Conservation (phyloP, 2,797 vertebrate genomes). For the Poecile montanus region DNA sequence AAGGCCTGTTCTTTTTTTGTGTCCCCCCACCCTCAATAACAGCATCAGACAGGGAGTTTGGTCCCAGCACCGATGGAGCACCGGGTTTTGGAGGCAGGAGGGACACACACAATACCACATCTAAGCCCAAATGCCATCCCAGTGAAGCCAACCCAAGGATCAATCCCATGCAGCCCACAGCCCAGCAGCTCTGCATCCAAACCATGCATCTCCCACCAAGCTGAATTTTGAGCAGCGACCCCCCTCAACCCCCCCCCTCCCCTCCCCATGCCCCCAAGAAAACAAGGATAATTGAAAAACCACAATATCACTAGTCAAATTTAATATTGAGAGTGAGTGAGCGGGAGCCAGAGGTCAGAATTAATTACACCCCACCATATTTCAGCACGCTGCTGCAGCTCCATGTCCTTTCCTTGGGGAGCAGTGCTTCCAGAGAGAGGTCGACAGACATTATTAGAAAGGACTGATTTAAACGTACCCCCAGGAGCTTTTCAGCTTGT, state of each 20-base stretch:
- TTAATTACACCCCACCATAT: slow-evolving; percentile 74
- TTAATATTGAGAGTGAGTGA: slow-evolving; percentile 68
- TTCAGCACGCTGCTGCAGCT: slow-evolving; percentile 45
- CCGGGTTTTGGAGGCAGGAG: not conserved
- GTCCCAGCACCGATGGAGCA: fast-evolving
- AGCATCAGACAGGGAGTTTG: not conserved
- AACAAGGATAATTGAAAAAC: slow-evolving; percentile 67
- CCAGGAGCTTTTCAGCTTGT: slow-evolving; percentile 75
- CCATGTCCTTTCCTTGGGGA: slow-evolving; percentile 67
- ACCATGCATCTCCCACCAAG: not conserved
- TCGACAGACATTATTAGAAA: slow-evolving; percentile 71
- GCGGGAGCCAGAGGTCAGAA: slow-evolving; percentile 72
- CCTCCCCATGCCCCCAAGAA: slow-evolving; percentile 24
- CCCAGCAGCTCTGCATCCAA: not conserved
- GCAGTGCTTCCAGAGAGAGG: slow-evolving; percentile 47
- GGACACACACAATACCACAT: fast-evolving
- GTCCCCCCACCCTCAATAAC: fast-evolving
- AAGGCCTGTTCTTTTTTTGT: not conserved
- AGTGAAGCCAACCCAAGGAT: not conserved
- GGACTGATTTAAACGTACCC: slow-evolving; percentile 75
- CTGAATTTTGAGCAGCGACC: not conserved
- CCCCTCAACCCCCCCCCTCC: not conserved
- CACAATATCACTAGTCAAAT: slow-evolving; percentile 69
- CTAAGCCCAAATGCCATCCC: not conserved
- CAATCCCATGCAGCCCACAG: not conserved